Percentiles rank a stretch among this genome's conserved stretches.
Evolutionary conservation across 1,140 invertebrate genomes (phyloP).

Genomic region (Drosophila bipectinata): DNA sequence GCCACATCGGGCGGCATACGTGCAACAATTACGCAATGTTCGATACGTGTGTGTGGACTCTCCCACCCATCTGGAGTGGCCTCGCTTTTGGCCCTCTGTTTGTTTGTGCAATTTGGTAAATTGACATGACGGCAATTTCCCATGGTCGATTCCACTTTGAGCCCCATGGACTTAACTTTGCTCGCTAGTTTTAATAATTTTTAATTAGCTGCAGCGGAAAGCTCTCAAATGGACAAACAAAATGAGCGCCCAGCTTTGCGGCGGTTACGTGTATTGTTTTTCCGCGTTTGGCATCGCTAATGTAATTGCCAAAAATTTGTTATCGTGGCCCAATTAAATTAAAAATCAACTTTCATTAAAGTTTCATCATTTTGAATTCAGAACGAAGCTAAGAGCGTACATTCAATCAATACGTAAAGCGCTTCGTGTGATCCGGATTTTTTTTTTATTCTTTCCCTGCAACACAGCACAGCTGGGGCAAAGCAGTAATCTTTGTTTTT

Average conservation of each 20-base stretch:
- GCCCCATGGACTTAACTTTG: conserved; percentile 44
- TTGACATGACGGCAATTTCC: conserved; percentile 48
- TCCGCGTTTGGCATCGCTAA: conserved; percentile 6
- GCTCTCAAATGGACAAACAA: conserved; percentile 36
- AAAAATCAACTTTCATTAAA: conserved; percentile 24
- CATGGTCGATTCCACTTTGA: conserved; percentile 22
- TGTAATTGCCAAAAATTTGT: conserved; percentile 42
- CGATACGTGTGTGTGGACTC: conserved; percentile 34
- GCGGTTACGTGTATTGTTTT: conserved; percentile 11
- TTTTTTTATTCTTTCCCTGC: neutral
- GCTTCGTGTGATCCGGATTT: conserved; percentile 7
- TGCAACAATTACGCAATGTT: conserved; percentile 54
- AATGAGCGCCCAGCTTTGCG: conserved; percentile 24
- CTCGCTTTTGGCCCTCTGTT: conserved; percentile 24
- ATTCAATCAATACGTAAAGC: conserved; percentile 6
- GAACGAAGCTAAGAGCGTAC: neutral
- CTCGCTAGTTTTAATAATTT: conserved; percentile 50
- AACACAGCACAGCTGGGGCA: conserved; percentile 45
- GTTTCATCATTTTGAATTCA: conserved; percentile 14
- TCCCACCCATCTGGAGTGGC: neutral
- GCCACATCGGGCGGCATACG: conserved; percentile 9
- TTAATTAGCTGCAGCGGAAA: conserved; percentile 46
- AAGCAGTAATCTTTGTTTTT: conserved; percentile 44
- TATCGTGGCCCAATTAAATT: conserved; percentile 27
- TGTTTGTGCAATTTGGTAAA: conserved; percentile 58